These are phyloP conservation scores for Rhineura floridana DNA, from an alignment of 2,113 vertebrate genomes.

Conservation along the genomic window DNA sequence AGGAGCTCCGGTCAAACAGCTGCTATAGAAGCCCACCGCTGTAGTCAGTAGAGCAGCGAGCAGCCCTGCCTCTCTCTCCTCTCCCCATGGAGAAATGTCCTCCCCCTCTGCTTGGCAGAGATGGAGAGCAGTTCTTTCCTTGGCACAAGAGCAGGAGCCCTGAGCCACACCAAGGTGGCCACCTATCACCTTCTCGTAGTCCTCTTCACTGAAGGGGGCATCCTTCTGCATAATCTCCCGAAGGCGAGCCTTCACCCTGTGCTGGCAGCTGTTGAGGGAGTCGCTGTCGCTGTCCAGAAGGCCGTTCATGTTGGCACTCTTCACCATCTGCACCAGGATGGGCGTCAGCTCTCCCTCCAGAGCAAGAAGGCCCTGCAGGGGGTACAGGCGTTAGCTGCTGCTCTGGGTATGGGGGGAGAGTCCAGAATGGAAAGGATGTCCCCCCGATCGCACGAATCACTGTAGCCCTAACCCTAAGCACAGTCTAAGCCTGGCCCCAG, in stretches of 20 bases:
- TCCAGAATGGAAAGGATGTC: neutral
- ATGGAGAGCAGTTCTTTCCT: too few relatives aligned
- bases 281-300: conserved; percentile 96
- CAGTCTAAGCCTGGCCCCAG: neutral
- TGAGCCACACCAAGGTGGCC: too few relatives aligned
- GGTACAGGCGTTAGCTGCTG: neutral
- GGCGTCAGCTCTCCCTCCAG: conserved; percentile 97
- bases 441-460: neutral
- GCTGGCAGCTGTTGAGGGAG: conserved; percentile 94
- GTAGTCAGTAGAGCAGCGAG: too few relatives aligned
- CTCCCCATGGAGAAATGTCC: too few relatives aligned
- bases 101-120: too few relatives aligned
- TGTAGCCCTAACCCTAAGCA: neutral
- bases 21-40: too few relatives aligned
- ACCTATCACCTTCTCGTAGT: conserved; percentile 93
- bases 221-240: conserved; percentile 97
- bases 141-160: too few relatives aligned
- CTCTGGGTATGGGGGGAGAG: neutral
- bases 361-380: conserved; percentile 90
- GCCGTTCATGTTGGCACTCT: conserved; percentile 99
- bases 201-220: conserved; percentile 84
- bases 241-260: conserved; percentile 91
- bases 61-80: too few relatives aligned
- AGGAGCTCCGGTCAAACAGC: too few relatives aligned
- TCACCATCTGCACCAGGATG: conserved; percentile 99